Evolutionary conservation across 1,140 invertebrate genomes (phyloP), one percentile per base, ranked within the genome.

Genomic region (Stegodyphus dumicola): DNA sequence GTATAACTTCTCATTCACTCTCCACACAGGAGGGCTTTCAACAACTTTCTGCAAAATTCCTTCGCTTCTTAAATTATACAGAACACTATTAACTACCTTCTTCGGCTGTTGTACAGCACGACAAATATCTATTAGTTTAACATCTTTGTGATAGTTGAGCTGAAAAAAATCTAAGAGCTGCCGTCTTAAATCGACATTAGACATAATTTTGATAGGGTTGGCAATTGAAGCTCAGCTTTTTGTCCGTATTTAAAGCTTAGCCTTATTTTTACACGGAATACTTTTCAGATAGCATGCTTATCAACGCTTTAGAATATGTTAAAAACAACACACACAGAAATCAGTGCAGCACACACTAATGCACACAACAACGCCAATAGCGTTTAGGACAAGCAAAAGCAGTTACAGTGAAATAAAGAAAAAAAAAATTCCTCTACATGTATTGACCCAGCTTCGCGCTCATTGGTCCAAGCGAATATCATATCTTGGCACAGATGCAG

Each of bases 81-180:
- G 77, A 13, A 88, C 86, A 17, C 88, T 88, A 86, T 90, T 90
- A n/a, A 89, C 88, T 64, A 89, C 88, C 83, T 88, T 88, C 48
- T 88, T 89, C 17, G 88, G 85, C 85, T 86, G 85, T 53, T 80
- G 77, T 15, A 86, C 77, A 71, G 85, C 85, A 52, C 85, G 60
- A 66, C 85, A 86, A 15, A 86, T 80, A 86, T 86, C 85, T 67
- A 86, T 86, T 60, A 80, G 52, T 73, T 80, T 79, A 49, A 86
- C 77, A 86, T 86, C 85, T 64, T 81, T 79, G 64, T 86, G 75
- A 56, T 74, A 80, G 77, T 86, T 79, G 65, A 54, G 33, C 49
- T 80, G 77, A 80, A 86, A 86, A 86, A 80, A 86, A 65, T 86
- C 85, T 75, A 86, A 75, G 54, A 86, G 77, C 69, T 86, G 85